Base-by-base conservation (phyloP, 2,888 invertebrate genomes). In the Corythucha ciliata region DNA sequence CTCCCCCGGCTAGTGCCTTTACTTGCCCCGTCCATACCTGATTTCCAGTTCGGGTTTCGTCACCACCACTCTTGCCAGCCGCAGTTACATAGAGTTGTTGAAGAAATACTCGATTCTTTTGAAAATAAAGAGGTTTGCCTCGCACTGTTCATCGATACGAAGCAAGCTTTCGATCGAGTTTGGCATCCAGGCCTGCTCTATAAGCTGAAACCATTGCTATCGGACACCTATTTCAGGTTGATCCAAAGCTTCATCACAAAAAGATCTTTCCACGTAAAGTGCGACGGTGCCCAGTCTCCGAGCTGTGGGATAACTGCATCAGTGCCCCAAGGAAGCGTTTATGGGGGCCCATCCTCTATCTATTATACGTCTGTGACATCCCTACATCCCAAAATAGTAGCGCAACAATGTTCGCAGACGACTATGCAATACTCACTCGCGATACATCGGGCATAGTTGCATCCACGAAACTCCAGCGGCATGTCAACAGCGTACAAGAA, bases 241-340 rank as follows among this genome's bases (percentile, higher is more conserved):
- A 5, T 45, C 33, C 45, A 33, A 18, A 22, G 21, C 6, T 45
- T 20, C 33, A 12, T 45, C 10, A 4, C 45, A 32, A 45, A 33
- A 6, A 18, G 33, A 8, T 21, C 44, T 12, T 44, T 44, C 18
- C 29, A 29, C 20, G 32, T 45, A 12, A 32, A 33, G 45, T 45
- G 20, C 22, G 8, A 32, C 22, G n/a, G 22, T 32, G 45, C 18
- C 5, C 29, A 7, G 2, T 45, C 45, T 3, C 20, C 1, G 33
- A 33, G 4, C 2, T 21, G 33, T 7, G 20, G 33, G 10, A 20
- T 45, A 45, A n/a, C 21, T 4, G 29, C 45, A 20, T 32, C 33
- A 1, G 32, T 45, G 10, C 45, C 45, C n/a, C 33, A 45, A 18
- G 33, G 45, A 16, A 45, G 32, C 45, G 45, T 45, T n/a, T n/a